phyloP scores from a whole-genome alignment of 2,797 vertebrate genomes.

The Enteromius thamalakanensis region DNA sequence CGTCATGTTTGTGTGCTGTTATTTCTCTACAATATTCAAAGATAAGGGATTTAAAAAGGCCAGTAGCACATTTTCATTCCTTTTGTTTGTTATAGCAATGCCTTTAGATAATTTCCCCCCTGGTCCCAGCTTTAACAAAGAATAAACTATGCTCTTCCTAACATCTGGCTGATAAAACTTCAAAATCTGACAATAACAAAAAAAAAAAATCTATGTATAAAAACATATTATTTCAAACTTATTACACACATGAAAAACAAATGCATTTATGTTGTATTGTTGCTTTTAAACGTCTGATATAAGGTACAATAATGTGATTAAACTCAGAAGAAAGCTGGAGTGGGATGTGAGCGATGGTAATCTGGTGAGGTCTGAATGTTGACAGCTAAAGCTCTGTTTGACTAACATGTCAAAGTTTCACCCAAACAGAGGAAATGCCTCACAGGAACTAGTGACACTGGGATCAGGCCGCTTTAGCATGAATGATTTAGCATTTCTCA shows the following conservation, averaged over 20 bases:
- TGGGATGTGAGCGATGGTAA: conserved; percentile 53
- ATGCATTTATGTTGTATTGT: conserved; percentile 15
- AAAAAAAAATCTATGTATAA: not conserved
- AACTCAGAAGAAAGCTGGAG: conserved; percentile 17
- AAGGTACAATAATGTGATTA: conserved; percentile 30
- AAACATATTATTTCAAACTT: not conserved
- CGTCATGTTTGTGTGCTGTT: not conserved
- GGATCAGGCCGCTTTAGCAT: conserved; percentile 76
- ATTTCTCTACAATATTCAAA: not conserved
- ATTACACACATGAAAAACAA: not conserved
- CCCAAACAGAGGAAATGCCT: conserved; percentile 72
- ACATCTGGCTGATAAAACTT: not conserved
- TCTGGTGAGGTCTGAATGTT: conserved; percentile 37
- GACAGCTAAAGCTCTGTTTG: conserved; percentile 72
- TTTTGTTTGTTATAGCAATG: conserved; percentile 3
- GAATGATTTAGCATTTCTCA: conserved; percentile 81
- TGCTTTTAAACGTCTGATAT: not conserved
- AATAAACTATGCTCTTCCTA: not conserved
- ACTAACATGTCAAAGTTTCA: conserved; percentile 82
- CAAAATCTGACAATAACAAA: not conserved
- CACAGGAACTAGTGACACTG: conserved; percentile 79
- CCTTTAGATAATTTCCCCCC: not conserved
- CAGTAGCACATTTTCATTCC: not conserved
- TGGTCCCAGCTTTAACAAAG: not conserved
- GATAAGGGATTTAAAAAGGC: not conserved